Evolutionary conservation across 2,888 invertebrate species (phyloP).

Genomic region (Epinotia ramella): DNA sequence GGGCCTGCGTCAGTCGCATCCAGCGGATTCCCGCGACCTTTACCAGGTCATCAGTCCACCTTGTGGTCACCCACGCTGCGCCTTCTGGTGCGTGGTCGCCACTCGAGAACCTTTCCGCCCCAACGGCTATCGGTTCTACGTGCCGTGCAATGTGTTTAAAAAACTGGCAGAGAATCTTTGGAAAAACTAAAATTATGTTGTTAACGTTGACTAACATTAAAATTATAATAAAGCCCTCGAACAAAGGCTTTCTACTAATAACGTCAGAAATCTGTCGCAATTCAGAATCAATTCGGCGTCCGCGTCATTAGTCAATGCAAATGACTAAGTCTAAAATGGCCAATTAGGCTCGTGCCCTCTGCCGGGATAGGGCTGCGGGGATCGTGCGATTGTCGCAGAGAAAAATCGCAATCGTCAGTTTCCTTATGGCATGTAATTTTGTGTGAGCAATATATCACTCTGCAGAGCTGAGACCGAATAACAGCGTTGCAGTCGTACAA

Average conservation of each 20-base stretch:
- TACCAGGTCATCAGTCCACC: too few species aligned
- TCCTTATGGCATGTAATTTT: too few species aligned
- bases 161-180: neutral
- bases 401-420: neutral
- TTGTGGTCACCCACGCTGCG: too few species aligned
- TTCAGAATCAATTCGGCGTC: constrained; percentile 55
- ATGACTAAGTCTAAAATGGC: constrained; percentile 62
- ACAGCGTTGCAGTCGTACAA: too few species aligned
- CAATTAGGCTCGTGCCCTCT: constrained; percentile 59
- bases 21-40: too few species aligned
- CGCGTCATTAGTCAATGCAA: constrained; percentile 61
- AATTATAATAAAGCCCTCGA: neutral
- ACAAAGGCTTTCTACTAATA: neutral
- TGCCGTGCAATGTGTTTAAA: too few species aligned
- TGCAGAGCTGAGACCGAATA: too few species aligned
- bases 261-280: constrained; percentile 26
- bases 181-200: neutral
- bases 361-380: constrained; percentile 1
- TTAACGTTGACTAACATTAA: neutral
- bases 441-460: too few species aligned
- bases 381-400: constrained; percentile 3
- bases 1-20: too few species aligned
- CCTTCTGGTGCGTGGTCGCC: too few species aligned
- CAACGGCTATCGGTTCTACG: too few species aligned
- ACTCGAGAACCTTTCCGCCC: too few species aligned